Conservation (phyloP, 2,113 vertebrate genomes). For the Ovibos moschatus region DNA sequence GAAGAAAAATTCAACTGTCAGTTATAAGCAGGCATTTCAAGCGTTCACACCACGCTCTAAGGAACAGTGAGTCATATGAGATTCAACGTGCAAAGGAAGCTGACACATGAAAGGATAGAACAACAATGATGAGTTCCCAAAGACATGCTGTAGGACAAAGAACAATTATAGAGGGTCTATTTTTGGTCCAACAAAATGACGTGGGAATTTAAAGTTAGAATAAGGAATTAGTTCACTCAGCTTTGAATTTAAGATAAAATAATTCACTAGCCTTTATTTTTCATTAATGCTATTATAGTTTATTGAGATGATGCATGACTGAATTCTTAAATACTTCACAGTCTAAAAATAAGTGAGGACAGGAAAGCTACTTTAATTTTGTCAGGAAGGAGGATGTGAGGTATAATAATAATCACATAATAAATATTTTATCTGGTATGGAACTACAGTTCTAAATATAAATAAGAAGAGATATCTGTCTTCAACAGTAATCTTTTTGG, state of each 20-base stretch:
- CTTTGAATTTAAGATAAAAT: neutral
- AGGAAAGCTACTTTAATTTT: neutral
- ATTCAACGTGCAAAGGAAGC: constrained; percentile 30
- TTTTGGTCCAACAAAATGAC: neutral
- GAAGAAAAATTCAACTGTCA: constrained; percentile 39
- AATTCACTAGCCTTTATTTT: neutral
- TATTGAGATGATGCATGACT: neutral
- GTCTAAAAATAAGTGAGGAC: neutral
- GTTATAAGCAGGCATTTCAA: neutral
- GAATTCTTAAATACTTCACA: neutral
- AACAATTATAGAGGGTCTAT: constrained; percentile 26
- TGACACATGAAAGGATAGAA: constrained; percentile 18
- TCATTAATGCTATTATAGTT: neutral
- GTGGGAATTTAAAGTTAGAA: constrained; percentile 27
- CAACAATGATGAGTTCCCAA: constrained; percentile 42
- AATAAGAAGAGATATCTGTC: neutral
- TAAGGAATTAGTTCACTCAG: neutral
- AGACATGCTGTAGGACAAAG: constrained; percentile 7
- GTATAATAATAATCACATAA: neutral
- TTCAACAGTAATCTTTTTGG: neutral
- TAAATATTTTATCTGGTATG: neutral
- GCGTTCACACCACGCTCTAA: neutral
- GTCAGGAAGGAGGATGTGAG: neutral
- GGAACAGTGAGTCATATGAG: constrained; percentile 57
- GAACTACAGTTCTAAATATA: neutral